Base-by-base conservation (phyloP, 2,888 invertebrate species). In the Pollenia angustigena region DNA sequence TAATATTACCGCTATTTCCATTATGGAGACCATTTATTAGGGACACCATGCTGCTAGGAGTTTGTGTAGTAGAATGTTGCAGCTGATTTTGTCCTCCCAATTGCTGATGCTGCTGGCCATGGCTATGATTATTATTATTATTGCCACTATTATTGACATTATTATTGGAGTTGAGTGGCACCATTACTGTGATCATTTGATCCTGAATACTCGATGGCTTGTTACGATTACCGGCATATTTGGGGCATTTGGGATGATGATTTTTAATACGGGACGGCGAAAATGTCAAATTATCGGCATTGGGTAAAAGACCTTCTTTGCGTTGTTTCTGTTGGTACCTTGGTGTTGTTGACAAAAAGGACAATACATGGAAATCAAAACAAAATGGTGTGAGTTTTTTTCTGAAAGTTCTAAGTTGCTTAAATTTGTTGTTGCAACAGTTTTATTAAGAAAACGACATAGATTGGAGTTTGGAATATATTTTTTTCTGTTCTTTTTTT, bases 161-260 rank as follows among this genome's bases (percentile, higher is more conserved):
- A 81, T 91, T 92, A 86, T 92, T 93, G 48, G 93, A 92, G 71
- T 93, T 93, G 4, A 93, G 89, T 64, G 93, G 93, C 88, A 93
- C 93, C 93, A 93, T 93, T 58, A 93, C 93, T 48, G 93, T 93
- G 87, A 93, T 93, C 92, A 93, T 91, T 90, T 93, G 93, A 89
- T 93, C 93, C 89, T 93, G 93, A 79, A 93, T 92, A 85, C 91
- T 93, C 88, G 93, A 91, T 89, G 92, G 92, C 88, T 93, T 32
- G 32, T 32, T 93, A 54, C 91, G 91, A 88, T 91, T 90, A 85
- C 90, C 90, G 84, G 91, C 90, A 88, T 90, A 91, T 90, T 93
- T 93, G 79, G 93, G 93, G 85, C 93, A 93, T 88, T 93, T 93
- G 23, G 93, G 92, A 90, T 93, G 93, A 87, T 93, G 93, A 88